These are phyloP conservation scores for Tadarida brasiliensis DNA, from an alignment of 2,797 vertebrate species.

Conservation along the genomic window DNA sequence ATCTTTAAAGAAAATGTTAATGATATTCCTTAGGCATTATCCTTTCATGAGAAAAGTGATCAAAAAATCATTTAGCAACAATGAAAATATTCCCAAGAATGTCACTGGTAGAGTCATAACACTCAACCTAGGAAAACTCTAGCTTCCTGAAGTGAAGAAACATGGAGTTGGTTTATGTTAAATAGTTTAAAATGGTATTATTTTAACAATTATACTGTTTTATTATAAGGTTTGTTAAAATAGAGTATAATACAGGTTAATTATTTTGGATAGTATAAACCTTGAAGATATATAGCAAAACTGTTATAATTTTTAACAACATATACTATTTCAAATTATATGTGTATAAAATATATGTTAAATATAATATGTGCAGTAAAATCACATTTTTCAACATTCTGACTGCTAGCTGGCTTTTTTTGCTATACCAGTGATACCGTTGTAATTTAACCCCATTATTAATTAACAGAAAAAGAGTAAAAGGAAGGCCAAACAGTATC, in stretches of 20 bases:
- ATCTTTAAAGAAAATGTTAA: not conserved
- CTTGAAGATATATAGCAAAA: not conserved
- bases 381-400: not conserved
- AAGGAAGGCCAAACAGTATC: too few species aligned
- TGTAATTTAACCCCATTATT: too few species aligned
- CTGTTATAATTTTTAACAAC: not conserved
- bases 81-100: not conserved
- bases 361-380: not conserved
- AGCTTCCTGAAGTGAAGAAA: constrained; percentile 21
- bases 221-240: constrained; percentile 17
- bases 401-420: not conserved
- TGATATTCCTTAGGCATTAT: not conserved
- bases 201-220: not conserved
- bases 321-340: not conserved
- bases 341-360: not conserved
- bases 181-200: not conserved
- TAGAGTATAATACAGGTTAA: not conserved
- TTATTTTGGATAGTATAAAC: not conserved
- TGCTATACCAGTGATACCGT: not conserved
- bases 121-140: not conserved
- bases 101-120: not conserved
- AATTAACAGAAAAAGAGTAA: too few species aligned
- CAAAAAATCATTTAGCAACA: not conserved
- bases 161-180: not conserved
- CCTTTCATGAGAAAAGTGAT: not conserved